Evolutionary conservation across 2,888 invertebrate species (phyloP).

Genomic region (Unio delphinus): DNA sequence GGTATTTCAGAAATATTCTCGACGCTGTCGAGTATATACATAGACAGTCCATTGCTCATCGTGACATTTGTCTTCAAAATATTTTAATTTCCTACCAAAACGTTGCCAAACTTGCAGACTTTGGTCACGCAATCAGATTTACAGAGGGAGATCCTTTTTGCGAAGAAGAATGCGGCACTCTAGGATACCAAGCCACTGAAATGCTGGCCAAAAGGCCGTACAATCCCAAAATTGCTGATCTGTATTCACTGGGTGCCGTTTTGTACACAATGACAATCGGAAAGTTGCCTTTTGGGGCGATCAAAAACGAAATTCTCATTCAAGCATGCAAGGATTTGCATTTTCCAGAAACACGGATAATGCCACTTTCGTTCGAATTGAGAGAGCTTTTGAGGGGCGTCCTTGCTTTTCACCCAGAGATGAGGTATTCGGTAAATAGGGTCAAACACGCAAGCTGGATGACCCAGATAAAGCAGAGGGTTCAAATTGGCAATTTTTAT

Average conservation of each 20-base stretch:
- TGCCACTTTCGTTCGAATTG: conserved; percentile 43
- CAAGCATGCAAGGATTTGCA: conserved; percentile 32
- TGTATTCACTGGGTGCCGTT: conserved; percentile 62
- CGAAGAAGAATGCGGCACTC: conserved; percentile 50
- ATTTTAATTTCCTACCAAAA: conserved; percentile 57
- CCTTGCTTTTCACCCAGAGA: conserved; percentile 49
- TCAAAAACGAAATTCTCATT: conserved; percentile 41
- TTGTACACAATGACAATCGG: conserved; percentile 61
- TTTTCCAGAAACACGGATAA: conserved; percentile 38
- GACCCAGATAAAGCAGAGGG: conserved; percentile 24
- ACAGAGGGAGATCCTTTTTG: conserved; percentile 43
- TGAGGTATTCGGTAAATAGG: conserved; percentile 54
- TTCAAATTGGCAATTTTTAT: conserved; percentile 65
- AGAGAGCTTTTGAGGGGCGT: conserved; percentile 53
- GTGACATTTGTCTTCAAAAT: conserved; percentile 63
- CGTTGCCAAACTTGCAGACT: conserved; percentile 58
- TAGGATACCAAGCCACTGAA: conserved; percentile 62
- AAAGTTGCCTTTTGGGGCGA: conserved; percentile 52
- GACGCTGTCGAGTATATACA: conserved; percentile 56
- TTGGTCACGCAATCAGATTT: conserved; percentile 55
- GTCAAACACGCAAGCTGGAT: conserved; percentile 49
- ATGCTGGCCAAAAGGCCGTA: conserved; percentile 49
- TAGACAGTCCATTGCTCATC: conserved; percentile 48
- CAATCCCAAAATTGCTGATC: conserved; percentile 56
- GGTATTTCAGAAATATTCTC: conserved; percentile 59